Base-by-base conservation (phyloP, 2,113 vertebrate species). In the Callaeas wilsoni region DNA sequence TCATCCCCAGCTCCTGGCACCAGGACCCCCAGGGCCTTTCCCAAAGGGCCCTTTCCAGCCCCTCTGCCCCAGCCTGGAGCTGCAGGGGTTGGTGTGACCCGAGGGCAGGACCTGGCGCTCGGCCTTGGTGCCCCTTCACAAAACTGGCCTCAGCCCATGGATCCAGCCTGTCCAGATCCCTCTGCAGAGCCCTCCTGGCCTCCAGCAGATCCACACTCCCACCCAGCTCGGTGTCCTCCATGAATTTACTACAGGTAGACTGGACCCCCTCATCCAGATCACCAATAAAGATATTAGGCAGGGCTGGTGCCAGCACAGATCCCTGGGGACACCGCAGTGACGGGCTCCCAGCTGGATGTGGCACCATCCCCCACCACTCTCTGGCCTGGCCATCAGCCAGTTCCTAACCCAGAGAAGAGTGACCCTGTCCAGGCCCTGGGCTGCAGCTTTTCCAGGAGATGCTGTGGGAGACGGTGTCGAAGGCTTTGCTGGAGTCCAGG, bases 401-500 rank as follows among this genome's bases (percentile, higher is more conserved):
- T 12, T 35, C 50, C 13, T 20, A 3, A 33, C 15, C 30, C 50
- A 65, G 60, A 16, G 19, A 30, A 9, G 42, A 49, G 7, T 2
- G 25, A n/a, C 11, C 20, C n/a, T 30, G 20, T 5, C 27, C 29
- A 22, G 18, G 35, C 35, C 13, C 30, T 16, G 16, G 32, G 25
- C 52, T 49, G 52, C 26, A 56, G 70, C 35, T 57, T 57, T 30
- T 30, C 60, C 60, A 18, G 52, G 20, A 64, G 82, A 22, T 39
- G 11, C 12, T 0, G 0, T 46, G 57, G 39, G 27, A 63, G 7
- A 33, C 0, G 3, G 21, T 14, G 18, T 1, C 41, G 39, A 41
- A 67, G 60, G 25, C 35, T 50, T 17, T 50, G 46, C 17, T 35
- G 62, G 44, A 59, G 17, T 12, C 5, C 50, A 19, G 44, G 32